phyloP scores from a whole-genome alignment of 2,113 vertebrate species.

The Ceyx melanurus region DNA sequence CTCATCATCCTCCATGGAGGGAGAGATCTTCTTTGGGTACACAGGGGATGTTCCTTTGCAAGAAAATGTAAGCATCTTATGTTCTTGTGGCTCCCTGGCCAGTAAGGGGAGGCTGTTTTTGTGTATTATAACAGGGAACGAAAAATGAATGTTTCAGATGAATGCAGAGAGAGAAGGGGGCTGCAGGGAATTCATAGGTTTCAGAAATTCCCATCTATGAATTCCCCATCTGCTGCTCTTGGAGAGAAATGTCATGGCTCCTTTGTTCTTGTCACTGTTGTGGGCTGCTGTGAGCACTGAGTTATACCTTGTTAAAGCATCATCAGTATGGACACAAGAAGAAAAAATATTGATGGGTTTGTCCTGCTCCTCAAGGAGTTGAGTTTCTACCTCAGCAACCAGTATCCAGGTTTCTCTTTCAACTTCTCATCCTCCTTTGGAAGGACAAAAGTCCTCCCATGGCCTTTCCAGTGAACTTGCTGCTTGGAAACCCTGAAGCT shows the following conservation, averaged over 20 bases:
- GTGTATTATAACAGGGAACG: neutral
- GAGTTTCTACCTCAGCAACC: neutral
- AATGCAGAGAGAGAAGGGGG: neutral
- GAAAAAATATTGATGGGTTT: neutral
- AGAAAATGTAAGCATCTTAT: neutral
- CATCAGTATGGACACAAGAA: neutral
- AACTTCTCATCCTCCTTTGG: neutral
- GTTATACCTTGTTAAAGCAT: neutral
- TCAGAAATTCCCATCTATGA: neutral
- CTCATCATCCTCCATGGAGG: neutral
- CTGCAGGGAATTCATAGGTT: neutral
- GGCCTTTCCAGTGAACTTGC: constrained; percentile 27
- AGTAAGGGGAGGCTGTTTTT: neutral
- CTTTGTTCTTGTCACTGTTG: neutral
- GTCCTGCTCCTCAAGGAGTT: neutral
- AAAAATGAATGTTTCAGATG: neutral
- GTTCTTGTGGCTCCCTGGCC: neutral
- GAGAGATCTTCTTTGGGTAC: neutral
- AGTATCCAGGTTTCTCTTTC: neutral
- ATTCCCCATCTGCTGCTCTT: neutral
- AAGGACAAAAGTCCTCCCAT: neutral
- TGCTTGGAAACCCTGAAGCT: neutral
- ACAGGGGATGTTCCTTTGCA: neutral
- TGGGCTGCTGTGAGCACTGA: neutral
- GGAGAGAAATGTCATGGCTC: neutral